Percentiles rank a stretch among this genome's conserved stretches.
These are phyloP conservation scores for Maniola jurtina DNA, from an alignment of 1,140 invertebrate species.

Conservation along the genomic window DNA sequence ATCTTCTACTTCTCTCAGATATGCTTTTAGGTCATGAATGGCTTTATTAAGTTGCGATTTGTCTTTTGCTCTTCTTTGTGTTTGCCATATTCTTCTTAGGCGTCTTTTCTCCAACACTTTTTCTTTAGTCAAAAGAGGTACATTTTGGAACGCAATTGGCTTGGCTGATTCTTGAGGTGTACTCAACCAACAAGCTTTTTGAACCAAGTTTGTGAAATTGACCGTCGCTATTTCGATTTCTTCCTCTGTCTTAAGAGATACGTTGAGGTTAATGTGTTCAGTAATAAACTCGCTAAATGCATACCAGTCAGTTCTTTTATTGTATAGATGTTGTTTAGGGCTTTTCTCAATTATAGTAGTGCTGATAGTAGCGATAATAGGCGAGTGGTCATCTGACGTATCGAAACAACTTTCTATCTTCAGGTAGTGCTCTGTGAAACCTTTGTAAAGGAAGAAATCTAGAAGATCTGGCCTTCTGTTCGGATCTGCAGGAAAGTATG, in stretches of 20 bases:
- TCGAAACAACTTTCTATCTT: slow-evolving; percentile 23
- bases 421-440: slow-evolving; percentile 8
- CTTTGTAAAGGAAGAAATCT: slow-evolving; percentile 32
- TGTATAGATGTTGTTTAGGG: slow-evolving; percentile 11
- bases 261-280: slow-evolving; percentile 15
- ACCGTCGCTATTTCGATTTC: slow-evolving; percentile 28
- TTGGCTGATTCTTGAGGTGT: slow-evolving; percentile 12
- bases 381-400: slow-evolving; percentile 26
- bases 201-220: slow-evolving; percentile 30
- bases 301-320: slow-evolving; percentile 33
- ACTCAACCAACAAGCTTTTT: slow-evolving; percentile 29
- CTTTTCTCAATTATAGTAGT: neutral
- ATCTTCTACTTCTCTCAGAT: slow-evolving; percentile 20
- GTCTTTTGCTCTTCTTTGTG: slow-evolving; percentile 16
- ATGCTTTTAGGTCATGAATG: slow-evolving; percentile 21
- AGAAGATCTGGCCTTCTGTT: slow-evolving; percentile 32
- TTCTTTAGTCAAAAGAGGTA: slow-evolving; percentile 5
- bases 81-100: slow-evolving; percentile 30
- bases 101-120: slow-evolving; percentile 26
- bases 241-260: slow-evolving; percentile 17
- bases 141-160: neutral
- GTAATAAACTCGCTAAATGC: slow-evolving; percentile 13
- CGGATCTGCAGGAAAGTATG: slow-evolving; percentile 34
- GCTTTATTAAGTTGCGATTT: slow-evolving; percentile 30
- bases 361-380: slow-evolving; percentile 18